phyloP scores from a whole-genome alignment of 2,113 vertebrate genomes.

The Gopherus evgoodei region DNA sequence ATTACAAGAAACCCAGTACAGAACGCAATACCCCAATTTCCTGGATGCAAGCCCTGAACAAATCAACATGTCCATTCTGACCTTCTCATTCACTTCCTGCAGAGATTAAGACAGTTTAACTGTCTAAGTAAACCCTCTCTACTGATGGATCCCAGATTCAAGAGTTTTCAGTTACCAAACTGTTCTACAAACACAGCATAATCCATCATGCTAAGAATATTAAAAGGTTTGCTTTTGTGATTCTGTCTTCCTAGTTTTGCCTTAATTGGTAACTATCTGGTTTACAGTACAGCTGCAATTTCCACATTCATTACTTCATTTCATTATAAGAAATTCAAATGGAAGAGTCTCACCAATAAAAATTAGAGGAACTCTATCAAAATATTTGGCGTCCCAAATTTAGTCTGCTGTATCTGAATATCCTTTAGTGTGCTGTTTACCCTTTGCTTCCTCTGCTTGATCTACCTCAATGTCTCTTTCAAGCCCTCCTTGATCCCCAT shows the following conservation, averaged over 20 bases:
- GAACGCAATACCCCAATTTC: background rate
- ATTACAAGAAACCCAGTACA: background rate
- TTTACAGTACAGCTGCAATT: background rate
- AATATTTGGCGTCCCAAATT: background rate
- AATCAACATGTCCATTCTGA: fast-evolving
- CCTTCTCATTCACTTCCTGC: background rate
- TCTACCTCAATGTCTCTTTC: background rate
- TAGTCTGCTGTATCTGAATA: background rate
- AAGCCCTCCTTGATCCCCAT: background rate
- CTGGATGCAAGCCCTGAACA: background rate
- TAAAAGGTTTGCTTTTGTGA: background rate
- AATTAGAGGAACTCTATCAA: too few relatives aligned
- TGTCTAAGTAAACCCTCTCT: background rate
- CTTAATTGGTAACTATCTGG: background rate
- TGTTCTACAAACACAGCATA: fast-evolving
- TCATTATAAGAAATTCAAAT: too few relatives aligned
- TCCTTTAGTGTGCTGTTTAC: background rate
- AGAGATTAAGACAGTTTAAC: background rate
- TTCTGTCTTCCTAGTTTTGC: background rate
- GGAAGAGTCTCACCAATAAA: too few relatives aligned
- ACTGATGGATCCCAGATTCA: background rate
- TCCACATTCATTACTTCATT: background rate
- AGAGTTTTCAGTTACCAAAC: background rate
- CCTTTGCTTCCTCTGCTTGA: background rate
- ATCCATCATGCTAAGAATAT: fast-evolving